These are phyloP conservation scores for Mythimna pallens DNA, from an alignment of 2,888 invertebrate species.

Conservation along the genomic window DNA sequence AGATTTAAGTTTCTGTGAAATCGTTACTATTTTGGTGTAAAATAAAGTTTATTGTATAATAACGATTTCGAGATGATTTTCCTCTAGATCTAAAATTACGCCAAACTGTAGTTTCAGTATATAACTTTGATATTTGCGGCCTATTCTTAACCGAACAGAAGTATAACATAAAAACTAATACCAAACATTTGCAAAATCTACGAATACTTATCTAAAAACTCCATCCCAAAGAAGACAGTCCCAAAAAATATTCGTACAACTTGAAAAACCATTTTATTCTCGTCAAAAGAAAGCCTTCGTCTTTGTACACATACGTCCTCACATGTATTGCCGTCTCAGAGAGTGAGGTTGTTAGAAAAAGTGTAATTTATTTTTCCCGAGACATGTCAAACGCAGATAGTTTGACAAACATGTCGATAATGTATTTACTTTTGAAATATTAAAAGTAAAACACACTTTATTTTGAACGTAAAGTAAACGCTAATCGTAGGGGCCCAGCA, in stretches of 20 bases:
- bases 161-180: conserved; percentile 20
- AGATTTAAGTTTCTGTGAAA: no score
- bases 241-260: conserved; percentile 23
- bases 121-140: background rate
- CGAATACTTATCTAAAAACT: conserved; percentile 11
- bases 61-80: no score
- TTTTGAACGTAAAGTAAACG: conserved; percentile 18
- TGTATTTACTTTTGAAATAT: conserved; percentile 44
- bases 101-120: no score
- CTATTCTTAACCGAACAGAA: conserved; percentile 2
- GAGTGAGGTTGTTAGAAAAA: conserved; percentile 41
- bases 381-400: conserved; percentile 60
- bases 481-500: no score
- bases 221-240: conserved; percentile 10
- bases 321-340: conserved; percentile 19
- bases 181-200: background rate
- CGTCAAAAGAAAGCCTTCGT: conserved; percentile 29
- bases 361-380: conserved; percentile 58
- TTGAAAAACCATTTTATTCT: conserved; percentile 39
- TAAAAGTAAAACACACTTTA: conserved; percentile 24
- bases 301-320: conserved; percentile 20
- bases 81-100: no score
- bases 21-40: no score
- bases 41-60: no score
- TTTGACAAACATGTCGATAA: conserved; percentile 48